phyloP scores from a whole-genome alignment of 2,888 invertebrate species.

The Didymodactylos carnosus region DNA sequence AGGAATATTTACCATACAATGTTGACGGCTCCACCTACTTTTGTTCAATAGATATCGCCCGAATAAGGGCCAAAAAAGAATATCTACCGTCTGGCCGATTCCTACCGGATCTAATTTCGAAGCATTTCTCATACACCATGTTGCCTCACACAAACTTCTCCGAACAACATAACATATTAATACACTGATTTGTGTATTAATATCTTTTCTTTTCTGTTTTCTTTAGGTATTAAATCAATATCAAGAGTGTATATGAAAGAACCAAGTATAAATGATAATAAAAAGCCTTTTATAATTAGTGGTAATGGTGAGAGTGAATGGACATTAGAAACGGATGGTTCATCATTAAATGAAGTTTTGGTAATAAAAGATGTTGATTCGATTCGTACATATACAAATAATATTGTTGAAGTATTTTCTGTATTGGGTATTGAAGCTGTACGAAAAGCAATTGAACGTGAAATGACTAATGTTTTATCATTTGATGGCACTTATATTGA shows the following conservation, averaged over 20 bases:
- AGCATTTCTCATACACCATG: too few species aligned
- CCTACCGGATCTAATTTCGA: too few species aligned
- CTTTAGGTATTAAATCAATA: conserved; percentile 3
- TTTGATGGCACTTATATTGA: conserved; percentile 99
- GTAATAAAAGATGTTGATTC: conserved; percentile 94
- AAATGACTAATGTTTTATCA: conserved; percentile 96
- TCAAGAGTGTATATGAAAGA: conserved; percentile 80
- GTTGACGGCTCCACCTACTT: too few species aligned
- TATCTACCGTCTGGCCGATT: too few species aligned
- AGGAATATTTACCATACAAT: too few species aligned
- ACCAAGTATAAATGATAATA: conserved; percentile 56
- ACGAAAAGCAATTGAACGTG: conserved; percentile 91
- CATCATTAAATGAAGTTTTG: conserved; percentile 83
- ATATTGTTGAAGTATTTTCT: conserved; percentile 97
- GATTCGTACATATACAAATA: conserved; percentile 86
- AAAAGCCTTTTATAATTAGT: conserved; percentile 86
- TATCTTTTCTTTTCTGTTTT: background rate
- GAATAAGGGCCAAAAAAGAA: too few species aligned
- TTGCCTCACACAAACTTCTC: too few species aligned
- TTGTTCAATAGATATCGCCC: too few species aligned
- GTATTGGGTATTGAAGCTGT: conserved; percentile 89
- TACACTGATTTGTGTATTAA: background rate
- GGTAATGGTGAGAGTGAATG: conserved; percentile 96
- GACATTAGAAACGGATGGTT: conserved; percentile 96
- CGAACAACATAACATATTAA: too few species aligned